Evolutionary conservation across 2,113 vertebrate genomes (phyloP), one percentile per base, ranked within the genome.

Genomic region (Lasiurus borealis): DNA sequence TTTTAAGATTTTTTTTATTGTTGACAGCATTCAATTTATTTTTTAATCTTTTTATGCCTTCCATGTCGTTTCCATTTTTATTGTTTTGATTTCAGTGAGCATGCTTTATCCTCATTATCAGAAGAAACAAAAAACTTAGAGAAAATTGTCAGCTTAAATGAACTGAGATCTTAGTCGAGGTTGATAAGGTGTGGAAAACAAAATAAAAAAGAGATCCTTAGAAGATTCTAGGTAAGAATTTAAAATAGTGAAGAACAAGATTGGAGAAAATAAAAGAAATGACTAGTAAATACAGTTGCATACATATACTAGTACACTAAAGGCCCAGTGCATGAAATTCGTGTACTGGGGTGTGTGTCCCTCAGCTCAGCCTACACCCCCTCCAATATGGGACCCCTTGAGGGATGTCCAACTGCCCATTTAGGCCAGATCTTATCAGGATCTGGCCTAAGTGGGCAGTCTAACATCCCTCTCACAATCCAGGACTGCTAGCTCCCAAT

Each of bases 51-150:
- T 81, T 81, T 69, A 83, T 77, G 19, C 21, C 5, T 81, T 72
- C 48, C 44, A 83, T 48, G 92, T 84, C 83, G 50, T 36, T 68
- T 86, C 34, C 34, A 81, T 77, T 54, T 82, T 64, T 64, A 85
- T 91, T 85, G 29, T 80, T 97, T 88, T 82, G 23, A 86, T 73
- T 85, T 78, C 48, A 94, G 27, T 68, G n/a, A 92, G 64, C 25
- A 73, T 1, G 8, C 25, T 95, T 93, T 84, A 92, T 66, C n/a
- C 4, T 94, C 44, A 80, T 77, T 78, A 71, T 69, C 13, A 82
- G 15, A 73, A 62, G 15, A 88, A 95, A 87, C 3, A 54, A 66
- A 83, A 91, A 52, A 19, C 25, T 77, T 85, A 82, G 59, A 34
- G 62, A 93, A 94, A 59, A 95, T 31, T 76, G 19, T 64, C 19